Conservation (phyloP, 2,888 invertebrate genomes). For the Bugula neritina region DNA sequence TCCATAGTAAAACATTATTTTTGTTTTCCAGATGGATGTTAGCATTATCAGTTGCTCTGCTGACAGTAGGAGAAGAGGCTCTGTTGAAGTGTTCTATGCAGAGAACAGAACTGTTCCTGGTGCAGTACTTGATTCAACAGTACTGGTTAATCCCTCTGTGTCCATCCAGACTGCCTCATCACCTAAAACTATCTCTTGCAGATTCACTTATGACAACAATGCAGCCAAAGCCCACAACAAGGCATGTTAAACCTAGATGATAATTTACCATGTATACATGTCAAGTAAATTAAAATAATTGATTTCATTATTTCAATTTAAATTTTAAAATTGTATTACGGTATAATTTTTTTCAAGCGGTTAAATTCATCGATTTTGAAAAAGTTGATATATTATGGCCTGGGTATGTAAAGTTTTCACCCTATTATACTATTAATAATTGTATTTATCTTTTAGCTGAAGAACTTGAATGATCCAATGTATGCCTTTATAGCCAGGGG, state of each 20-base stretch:
- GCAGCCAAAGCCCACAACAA: neutral
- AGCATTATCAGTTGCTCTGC: conserved; percentile 5
- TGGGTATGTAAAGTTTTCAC: no score
- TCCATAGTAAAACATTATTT: neutral
- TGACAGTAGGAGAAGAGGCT: neutral
- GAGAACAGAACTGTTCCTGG: neutral
- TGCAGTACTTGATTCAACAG: no score
- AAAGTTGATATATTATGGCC: no score
- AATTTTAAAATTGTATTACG: no score
- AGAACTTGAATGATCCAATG: neutral
- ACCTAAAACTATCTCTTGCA: conserved; percentile 12
- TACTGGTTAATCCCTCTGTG: neutral
- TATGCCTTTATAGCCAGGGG: conserved; percentile 2
- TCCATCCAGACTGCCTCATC: neutral
- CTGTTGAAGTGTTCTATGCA: neutral
- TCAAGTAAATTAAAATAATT: no score
- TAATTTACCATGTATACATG: no score
- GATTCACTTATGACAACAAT: conserved; percentile 17
- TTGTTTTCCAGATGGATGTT: conserved; percentile 3
- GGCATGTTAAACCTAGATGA: neutral
- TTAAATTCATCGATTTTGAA: no score
- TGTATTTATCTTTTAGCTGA: neutral
- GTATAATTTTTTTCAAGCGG: no score
- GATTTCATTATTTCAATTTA: no score
- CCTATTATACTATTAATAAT: no score